phyloP scores from a whole-genome alignment of 2,113 vertebrate genomes.

The Myxocyprinus asiaticus region DNA sequence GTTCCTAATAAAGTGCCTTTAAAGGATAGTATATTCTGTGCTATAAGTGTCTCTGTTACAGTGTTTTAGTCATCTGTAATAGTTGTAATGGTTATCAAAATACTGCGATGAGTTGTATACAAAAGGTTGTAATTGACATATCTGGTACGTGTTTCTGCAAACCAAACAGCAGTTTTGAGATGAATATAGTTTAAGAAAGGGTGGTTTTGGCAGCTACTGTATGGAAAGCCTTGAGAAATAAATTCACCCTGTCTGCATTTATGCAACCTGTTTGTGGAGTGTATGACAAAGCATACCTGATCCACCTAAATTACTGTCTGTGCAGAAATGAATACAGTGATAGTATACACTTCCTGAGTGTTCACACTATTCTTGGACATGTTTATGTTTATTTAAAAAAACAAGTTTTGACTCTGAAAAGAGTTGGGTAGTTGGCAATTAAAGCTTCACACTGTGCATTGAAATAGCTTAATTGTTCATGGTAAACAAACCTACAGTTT shows the following conservation, averaged over 20 bases:
- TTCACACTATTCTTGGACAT: not conserved
- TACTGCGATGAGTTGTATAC: constrained; percentile 5
- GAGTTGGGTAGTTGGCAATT: too few species aligned
- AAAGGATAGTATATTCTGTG: not conserved
- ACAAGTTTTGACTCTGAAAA: too few species aligned
- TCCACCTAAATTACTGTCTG: constrained; percentile 27
- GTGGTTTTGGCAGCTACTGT: constrained; percentile 32
- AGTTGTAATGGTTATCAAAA: constrained; percentile 31
- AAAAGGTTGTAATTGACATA: constrained; percentile 18
- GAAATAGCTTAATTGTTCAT: not conserved
- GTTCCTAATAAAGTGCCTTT: not conserved
- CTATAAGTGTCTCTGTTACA: not conserved
- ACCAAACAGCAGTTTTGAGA: constrained; percentile 2
- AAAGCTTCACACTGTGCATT: not conserved
- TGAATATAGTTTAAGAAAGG: constrained; percentile 38
- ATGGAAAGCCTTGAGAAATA: constrained; percentile 26
- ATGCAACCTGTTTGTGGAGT: constrained; percentile 41
- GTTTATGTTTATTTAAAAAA: not conserved
- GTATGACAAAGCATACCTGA: constrained; percentile 45
- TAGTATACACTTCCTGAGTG: not conserved
- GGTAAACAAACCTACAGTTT: not conserved
- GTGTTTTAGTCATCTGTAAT: not conserved
- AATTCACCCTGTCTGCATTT: constrained; percentile 10
- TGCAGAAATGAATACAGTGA: constrained; percentile 11
- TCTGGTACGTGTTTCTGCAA: constrained; percentile 1